A percentile compares a stretch with the other conserved stretches of the same genome.
These are phyloP conservation scores for Heterodera filipjevi DNA, from an alignment of 2,888 invertebrate genomes.

Conservation along the genomic window DNA sequence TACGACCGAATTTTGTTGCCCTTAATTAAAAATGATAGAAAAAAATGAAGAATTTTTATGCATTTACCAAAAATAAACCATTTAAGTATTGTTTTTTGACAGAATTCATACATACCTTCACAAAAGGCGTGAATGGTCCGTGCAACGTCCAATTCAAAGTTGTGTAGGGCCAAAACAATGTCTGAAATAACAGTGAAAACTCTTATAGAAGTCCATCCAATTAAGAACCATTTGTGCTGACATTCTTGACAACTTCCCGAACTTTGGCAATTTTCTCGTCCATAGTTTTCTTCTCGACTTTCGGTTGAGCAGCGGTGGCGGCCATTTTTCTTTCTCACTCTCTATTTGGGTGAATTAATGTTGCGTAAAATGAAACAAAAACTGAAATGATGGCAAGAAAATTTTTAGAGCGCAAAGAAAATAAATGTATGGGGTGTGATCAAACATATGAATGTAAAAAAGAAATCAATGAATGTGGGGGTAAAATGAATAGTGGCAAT, in stretches of 20 bases:
- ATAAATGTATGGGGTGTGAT: not conserved
- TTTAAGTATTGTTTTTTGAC: not conserved
- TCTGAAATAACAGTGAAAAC: conserved; percentile 43
- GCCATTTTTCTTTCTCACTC: not conserved
- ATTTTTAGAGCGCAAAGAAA: not conserved
- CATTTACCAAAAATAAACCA: too few species aligned
- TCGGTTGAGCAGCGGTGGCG: conserved; percentile 14
- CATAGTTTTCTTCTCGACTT: conserved; percentile 55
- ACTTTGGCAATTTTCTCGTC: conserved; percentile 63
- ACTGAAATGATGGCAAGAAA: not conserved
- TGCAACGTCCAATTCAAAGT: conserved; percentile 68
- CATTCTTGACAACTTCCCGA: conserved; percentile 66
- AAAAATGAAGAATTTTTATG: too few species aligned
- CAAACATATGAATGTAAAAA: too few species aligned
- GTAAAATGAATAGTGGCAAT: too few species aligned
- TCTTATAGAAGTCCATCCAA: conserved; percentile 58
- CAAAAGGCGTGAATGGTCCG: conserved; percentile 68
- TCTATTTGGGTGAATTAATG: not conserved
- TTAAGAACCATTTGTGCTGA: conserved; percentile 54
- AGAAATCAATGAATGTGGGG: too few species aligned
- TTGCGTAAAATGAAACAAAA: conserved; percentile 1
- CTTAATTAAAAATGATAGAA: too few species aligned
- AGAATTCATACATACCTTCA: conserved; percentile 66
- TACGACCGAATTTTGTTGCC: too few species aligned
- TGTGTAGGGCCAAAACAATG: conserved; percentile 68